Base-by-base conservation (phyloP, 2,888 invertebrate species). In the Rotaria sp. region DNA sequence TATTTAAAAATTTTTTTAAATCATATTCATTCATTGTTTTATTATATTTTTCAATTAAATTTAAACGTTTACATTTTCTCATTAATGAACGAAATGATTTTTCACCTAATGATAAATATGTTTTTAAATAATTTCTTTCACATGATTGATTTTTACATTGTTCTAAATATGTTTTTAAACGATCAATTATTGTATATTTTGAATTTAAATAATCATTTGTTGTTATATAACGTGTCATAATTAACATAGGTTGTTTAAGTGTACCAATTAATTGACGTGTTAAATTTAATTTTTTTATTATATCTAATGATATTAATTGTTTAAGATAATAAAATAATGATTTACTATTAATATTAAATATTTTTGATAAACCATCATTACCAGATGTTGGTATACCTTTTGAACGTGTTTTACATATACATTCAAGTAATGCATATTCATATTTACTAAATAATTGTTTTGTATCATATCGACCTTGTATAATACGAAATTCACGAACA, bases 331-430 rank as follows among this genome's bases (percentile, higher is more conserved):
- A 80, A 18, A 80, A 80, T 80, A 80, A 80, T 26, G 80, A 80
- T 80, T 80, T 80, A 80, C 80, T 80, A 80, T 80, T 80, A n/a
- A 80, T 80, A 80, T 45, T 45, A 15, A 80, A 80, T 11, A 80
- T 45, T 80, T 80, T 80, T 26, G 80, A 38, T 26, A 80, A 18
- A 45, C 80, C 80, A 80, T 80, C 45, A 80, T 80, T 80, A 3
- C 80, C 80, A 11, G 80, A 80, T 80, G 80, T 80, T 45, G 80
- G n/a, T n/a, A 80, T 45, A 45, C 80, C 80, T 45, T 41, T 45
- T 45, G 41, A 45, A 26, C 80, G 41, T 41, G 80, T 45, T 80
- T 80, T 80, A 80, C 80, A 80, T 5, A 80, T 80, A n/a, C 80
- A 80, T 80, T 80, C 80, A 11, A 80, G 15, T 80, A 80, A 15